Percentiles rank a stretch among this genome's conserved stretches.
phyloP scores from a whole-genome alignment of 2,113 vertebrate genomes.

The human region GRCh38 chr13:46929501-46930000 shows the following conservation, averaged over 20 bases:
- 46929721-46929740: background rate
- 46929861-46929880: background rate
- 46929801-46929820: fast-evolving
- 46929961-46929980: too few species aligned
- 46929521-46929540: background rate
- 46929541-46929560: background rate
- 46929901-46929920: background rate
- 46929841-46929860: background rate
- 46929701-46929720: background rate
- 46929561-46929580: background rate
- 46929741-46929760: background rate
- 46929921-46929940: background rate
- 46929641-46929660: background rate
- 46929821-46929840: background rate
- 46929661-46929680: background rate
- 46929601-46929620: background rate
- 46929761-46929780: background rate
- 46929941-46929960: background rate
- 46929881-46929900: background rate
- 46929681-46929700: background rate
- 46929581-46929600: background rate
- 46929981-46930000: background rate
- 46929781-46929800: background rate
- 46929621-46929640: background rate
- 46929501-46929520: background rate